Base-by-base conservation (phyloP, 2,888 invertebrate species). In the Apocheima hispidaria region DNA sequence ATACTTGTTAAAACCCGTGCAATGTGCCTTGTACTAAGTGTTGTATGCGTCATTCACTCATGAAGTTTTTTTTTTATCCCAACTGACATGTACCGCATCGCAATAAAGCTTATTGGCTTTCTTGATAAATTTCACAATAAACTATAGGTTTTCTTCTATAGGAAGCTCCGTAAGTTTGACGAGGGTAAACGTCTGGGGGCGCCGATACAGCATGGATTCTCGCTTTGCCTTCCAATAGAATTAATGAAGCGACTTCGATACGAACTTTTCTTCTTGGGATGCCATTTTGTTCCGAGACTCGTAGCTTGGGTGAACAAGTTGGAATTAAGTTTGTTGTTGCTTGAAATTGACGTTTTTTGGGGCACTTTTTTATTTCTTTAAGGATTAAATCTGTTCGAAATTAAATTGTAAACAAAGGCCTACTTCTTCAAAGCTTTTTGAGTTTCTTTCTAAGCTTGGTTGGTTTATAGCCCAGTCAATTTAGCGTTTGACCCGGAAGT, bases 211-310 rank as follows among this genome's bases (percentile, higher is more conserved):
- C 70, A 64, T 51, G 54, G 62, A 61, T 68, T 65, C 66, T 68
- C 66, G 60, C 71, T 71, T 66, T 60, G 44, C 57, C 56, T 69
- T 68, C 66, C 65, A 71, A 70, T 65, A 63, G 65, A 77, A 75
- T 75, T 75, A 79, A 80, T 78, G 79, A 70, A 74, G 68, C 69
- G 71, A 72, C 63, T 65, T 64, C 46, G 41, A 56, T 60, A n/a
- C 44, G 33, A 70, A 70, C 52, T 68, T 68, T 63, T 55, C 50
- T 30, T 54, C 41, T 46, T 21, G 33, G 50, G 49, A 14, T 20
- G 54, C 36, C 46, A 18, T 51, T 56, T 61, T 65, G 63, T 62
- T 63, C 59, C 43, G 54, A 60, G 54, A 51, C 60, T 44, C 33
- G 56, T 55, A 59, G 48, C 59, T 57, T 63, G 23, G 14, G 40